Evolutionary conservation across 2,113 vertebrate genomes (phyloP).

Genomic region (Falco punctatus): DNA sequence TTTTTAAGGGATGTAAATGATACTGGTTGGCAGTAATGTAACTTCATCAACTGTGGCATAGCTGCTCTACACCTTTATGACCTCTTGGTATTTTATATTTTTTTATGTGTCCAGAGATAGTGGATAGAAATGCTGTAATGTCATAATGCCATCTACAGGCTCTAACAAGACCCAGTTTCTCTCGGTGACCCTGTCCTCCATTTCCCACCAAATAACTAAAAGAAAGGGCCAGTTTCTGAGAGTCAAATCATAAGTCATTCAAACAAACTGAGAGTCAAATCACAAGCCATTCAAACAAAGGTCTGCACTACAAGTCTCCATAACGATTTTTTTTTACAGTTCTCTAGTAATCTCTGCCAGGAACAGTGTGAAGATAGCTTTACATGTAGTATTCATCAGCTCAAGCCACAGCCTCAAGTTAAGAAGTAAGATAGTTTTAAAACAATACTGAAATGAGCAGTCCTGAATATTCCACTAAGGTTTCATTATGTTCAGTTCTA

Average conservation of each 20-base stretch:
- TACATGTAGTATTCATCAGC: not conserved
- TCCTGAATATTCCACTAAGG: not conserved
- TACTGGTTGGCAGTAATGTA: not conserved
- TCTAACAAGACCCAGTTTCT: not conserved
- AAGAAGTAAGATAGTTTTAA: not conserved
- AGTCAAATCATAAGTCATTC: not conserved
- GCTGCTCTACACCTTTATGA: not conserved
- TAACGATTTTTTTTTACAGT: not conserved
- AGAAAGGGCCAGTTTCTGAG: not conserved
- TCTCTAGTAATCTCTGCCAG: not conserved
- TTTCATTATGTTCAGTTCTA: not conserved
- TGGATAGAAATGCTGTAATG: conserved; percentile 8
- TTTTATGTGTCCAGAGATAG: not conserved
- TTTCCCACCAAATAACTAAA: not conserved
- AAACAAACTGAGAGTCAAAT: not conserved
- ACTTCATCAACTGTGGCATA: not conserved
- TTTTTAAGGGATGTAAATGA: not conserved
- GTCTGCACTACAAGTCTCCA: not conserved
- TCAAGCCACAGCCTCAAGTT: not conserved
- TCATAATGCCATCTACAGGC: conserved; percentile 64
- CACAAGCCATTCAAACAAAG: not conserved
- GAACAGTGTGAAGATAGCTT: not conserved
- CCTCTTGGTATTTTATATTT: not conserved
- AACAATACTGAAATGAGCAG: not conserved
- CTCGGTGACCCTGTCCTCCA: not conserved